These are phyloP conservation scores for Calephelis virginiensis DNA, from an alignment of 1,140 invertebrate species.

Conservation along the genomic window DNA sequence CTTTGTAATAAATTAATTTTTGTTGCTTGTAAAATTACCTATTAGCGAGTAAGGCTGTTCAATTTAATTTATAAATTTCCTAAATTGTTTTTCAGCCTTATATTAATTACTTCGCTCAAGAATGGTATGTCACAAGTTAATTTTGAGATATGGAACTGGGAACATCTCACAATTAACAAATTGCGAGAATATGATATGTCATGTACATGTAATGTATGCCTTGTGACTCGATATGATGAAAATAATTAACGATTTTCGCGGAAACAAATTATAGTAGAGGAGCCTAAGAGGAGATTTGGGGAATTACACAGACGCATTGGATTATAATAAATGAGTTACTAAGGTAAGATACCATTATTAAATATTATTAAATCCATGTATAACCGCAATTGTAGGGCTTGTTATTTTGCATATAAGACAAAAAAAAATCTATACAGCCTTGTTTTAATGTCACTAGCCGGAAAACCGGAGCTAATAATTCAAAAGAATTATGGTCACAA, in stretches of 20 bases:
- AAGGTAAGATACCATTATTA: too few relatives aligned
- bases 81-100: conserved; percentile 25
- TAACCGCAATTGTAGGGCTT: too few relatives aligned
- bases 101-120: conserved; percentile 23
- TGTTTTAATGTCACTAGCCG: too few relatives aligned
- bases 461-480: too few relatives aligned
- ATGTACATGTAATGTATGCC: background rate
- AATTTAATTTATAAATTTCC: conserved; percentile 22
- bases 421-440: too few relatives aligned
- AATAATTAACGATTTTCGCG: background rate
- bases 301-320: too few relatives aligned
- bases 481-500: too few relatives aligned
- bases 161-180: conserved; percentile 16
- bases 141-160: conserved; percentile 21
- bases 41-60: conserved; percentile 18
- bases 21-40: conserved; percentile 22
- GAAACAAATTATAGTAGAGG: background rate
- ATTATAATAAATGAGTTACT: too few relatives aligned
- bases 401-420: too few relatives aligned
- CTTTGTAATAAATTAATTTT: conserved; percentile 17
- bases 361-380: too few relatives aligned
- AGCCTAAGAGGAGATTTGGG: too few relatives aligned
- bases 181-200: background rate
- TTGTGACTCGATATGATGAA: conserved; percentile 1
- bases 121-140: conserved; percentile 23